Base-by-base conservation (phyloP, 2,888 invertebrate genomes). In the Hylaea fasciaria region DNA sequence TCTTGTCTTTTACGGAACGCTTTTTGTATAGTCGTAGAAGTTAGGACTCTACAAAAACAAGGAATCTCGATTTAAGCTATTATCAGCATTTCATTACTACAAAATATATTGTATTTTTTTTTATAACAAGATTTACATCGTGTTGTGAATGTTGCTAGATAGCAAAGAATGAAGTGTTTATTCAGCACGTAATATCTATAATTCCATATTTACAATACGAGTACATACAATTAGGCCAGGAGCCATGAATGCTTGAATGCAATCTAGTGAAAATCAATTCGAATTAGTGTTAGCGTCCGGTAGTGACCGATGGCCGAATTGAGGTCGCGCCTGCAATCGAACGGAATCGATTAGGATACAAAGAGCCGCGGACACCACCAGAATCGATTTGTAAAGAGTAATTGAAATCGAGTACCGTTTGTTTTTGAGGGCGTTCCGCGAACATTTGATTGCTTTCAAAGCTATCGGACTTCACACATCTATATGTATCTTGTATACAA, bases 381-480 rank as follows among this genome's bases (percentile, higher is more conserved):
- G 13, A 54, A 59, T 57, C 57, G 55, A 61, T 60, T 57, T 54
- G 57, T 46, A 52, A 56, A 63, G 49, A 32, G 56, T 68, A 66
- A 69, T 66, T 62, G 57, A 62, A 62, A 63, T 61, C 39, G 57
- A 57, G 57, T 59, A 62, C 45, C 57, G 55, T 58, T 64, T 68
- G 62, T 60, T 52, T 57, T 48, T 39, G 45, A 12, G 22, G 32
- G 12, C 14, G 40, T 1, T 17, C 16, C 16, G 12, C 4, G 32
- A 52, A 29, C 12, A 16, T 12, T 28, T 40, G 35, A 35, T 44
- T 12, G 44, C 16, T 43, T 17, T 22, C 14, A 29, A 32, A 43
- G 29, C 28, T 2, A 43, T 40, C 14, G 32, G 29, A 43, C 12
- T 51, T 37, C 22, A 22, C 22, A 37, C 2, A n/a, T 37, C 4